Percentiles rank a stretch among this genome's conserved stretches.
Conservation (phyloP, 2,113 vertebrate genomes). For the Platysteira castanea region DNA sequence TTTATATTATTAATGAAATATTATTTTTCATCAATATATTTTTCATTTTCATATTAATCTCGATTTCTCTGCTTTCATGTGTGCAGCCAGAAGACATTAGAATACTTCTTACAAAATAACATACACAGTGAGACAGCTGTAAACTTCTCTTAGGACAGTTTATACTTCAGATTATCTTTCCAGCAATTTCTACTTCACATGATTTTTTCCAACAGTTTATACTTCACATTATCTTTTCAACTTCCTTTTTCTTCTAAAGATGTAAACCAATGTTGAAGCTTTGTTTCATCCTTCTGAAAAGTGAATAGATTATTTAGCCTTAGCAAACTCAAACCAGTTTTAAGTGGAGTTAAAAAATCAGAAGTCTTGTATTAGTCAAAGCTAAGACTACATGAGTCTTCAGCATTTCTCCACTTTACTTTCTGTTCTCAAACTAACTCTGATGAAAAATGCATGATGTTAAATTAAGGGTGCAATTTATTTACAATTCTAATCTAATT, state of each 20-base stretch:
- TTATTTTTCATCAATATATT: neutral
- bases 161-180: neutral
- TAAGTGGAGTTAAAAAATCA: neutral
- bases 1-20: neutral
- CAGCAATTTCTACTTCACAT: neutral
- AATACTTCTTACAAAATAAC: neutral
- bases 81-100: neutral
- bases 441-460: constrained; percentile 48
- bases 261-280: neutral
- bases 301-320: neutral
- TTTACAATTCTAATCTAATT: constrained; percentile 46
- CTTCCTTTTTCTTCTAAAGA: neutral
- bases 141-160: neutral
- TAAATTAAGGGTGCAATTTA: constrained; percentile 26
- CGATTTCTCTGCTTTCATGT: neutral
- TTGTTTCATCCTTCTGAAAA: neutral
- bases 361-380: neutral
- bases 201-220: neutral
- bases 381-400: neutral
- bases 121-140: neutral
- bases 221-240: neutral
- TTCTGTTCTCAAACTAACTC: neutral
- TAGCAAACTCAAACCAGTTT: neutral
- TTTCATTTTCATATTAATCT: neutral
- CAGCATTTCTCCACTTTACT: neutral